Base-by-base conservation (phyloP, 2,888 invertebrate species). In the Apotomis betuletana region DNA sequence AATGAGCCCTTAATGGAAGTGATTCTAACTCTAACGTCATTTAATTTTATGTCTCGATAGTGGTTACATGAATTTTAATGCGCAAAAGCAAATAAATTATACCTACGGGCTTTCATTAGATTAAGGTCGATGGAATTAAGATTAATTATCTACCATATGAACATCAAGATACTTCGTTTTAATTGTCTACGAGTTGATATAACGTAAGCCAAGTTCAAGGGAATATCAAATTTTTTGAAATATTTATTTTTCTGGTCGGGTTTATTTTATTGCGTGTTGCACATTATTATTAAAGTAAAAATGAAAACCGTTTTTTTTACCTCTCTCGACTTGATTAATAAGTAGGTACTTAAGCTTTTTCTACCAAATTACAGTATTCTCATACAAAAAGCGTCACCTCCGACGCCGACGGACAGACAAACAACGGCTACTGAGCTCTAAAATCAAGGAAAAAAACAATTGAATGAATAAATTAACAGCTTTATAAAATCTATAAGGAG, bases 1-100 rank as follows among this genome's bases (percentile, higher is more conserved):
- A 91, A 91, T 92, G 91, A 90, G 85, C 81, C 83, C 85, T 79
- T 90, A 90, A 91, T 89, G 88, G 87, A 88, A 88, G 87, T 86
- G 85, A 87, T 91, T 89, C 75, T 86, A 78, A 73, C 68, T 89
- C 75, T 86, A 78, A 73, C 68, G 69, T 62, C 70, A 70, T 77
- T 79, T 77, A 78, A 78, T 78, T 74, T 77, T 72, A 74, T 64
- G 70, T 75, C 67, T 68, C 74, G 74, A 75, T 77, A 77, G 75
- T 77, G 73, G 71, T 74, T 75, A 76, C 72, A 75, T 77, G 75
- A 69, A 76, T 76, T 68, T 74, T 75, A 75, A 77, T 72, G 84
- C 85, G 86, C 87, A 84, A 89, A 85, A 85, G 89, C 85, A 87
- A 88, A 90, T 87, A 89, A 81, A 89, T 72, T 72, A 72, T 63